These are phyloP conservation scores for Passer montanus DNA, from an alignment of 2,113 vertebrate species.

Conservation along the genomic window DNA sequence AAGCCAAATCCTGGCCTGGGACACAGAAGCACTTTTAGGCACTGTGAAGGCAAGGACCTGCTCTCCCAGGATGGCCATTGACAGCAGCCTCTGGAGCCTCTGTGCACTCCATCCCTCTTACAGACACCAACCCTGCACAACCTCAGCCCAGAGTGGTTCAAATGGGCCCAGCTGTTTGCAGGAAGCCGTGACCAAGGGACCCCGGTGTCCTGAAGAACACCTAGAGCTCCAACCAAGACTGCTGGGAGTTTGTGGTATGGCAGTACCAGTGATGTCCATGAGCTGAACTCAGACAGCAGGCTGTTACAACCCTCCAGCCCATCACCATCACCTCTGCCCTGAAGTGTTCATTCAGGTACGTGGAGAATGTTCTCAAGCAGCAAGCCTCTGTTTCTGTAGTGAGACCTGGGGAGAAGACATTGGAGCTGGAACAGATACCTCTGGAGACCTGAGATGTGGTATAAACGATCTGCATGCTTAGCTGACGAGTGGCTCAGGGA, in stretches of 20 bases:
- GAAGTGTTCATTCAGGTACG: background rate
- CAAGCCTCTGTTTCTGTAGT: background rate
- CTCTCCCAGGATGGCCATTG: background rate
- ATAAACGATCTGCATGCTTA: rapidly evolving
- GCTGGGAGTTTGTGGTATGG: background rate
- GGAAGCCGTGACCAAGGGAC: background rate
- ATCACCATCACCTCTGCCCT: background rate
- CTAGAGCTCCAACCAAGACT: background rate
- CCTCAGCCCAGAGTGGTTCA: background rate
- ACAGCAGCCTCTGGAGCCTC: background rate
- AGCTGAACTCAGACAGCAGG: background rate
- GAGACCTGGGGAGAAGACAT: background rate
- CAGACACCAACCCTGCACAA: background rate
- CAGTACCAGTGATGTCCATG: background rate
- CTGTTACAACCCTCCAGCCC: background rate
- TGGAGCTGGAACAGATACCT: background rate
- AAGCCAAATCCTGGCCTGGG: background rate
- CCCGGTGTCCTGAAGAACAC: background rate
- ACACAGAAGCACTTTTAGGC: background rate
- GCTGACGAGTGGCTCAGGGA: background rate
- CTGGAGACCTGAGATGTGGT: background rate
- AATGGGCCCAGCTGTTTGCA: background rate
- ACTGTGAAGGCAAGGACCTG: background rate
- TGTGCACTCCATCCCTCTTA: background rate
- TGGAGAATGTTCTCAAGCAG: background rate